Conservation (phyloP, 2,113 vertebrate species). For the Dipodomys ordii region DNA sequence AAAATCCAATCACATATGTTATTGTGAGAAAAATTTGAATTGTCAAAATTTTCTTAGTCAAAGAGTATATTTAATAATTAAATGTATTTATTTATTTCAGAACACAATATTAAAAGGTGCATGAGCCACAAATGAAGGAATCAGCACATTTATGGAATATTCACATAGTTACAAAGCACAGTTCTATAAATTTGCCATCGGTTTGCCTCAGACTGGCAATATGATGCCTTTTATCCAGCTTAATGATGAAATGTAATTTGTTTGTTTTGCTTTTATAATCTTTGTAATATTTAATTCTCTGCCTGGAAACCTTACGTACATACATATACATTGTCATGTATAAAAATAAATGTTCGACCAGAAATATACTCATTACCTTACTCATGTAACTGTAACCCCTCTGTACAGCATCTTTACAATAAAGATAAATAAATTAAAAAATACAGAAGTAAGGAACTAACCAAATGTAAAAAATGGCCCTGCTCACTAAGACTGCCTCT, state of each 20-base stretch:
- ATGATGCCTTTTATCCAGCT: not conserved
- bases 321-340: not conserved
- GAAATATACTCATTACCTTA: no score
- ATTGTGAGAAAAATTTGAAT: not conserved
- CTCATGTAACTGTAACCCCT: no score
- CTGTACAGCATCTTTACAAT: no score
- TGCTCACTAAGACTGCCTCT: not conserved
- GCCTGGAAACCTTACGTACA: not conserved
- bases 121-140: not conserved
- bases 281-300: not conserved
- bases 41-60: not conserved
- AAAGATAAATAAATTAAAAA: not conserved
- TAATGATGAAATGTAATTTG: not conserved
- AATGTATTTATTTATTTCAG: not conserved
- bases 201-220: not conserved
- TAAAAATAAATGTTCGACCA: not conserved
- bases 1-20: not conserved
- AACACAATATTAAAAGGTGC: not conserved
- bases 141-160: not conserved
- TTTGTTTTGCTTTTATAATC: not conserved
- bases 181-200: not conserved
- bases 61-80: not conserved
- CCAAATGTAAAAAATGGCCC: not conserved
- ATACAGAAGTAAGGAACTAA: not conserved
- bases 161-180: not conserved